phyloP scores from a whole-genome alignment of 2,113 vertebrate species.

The Lasiurus cinereus region DNA sequence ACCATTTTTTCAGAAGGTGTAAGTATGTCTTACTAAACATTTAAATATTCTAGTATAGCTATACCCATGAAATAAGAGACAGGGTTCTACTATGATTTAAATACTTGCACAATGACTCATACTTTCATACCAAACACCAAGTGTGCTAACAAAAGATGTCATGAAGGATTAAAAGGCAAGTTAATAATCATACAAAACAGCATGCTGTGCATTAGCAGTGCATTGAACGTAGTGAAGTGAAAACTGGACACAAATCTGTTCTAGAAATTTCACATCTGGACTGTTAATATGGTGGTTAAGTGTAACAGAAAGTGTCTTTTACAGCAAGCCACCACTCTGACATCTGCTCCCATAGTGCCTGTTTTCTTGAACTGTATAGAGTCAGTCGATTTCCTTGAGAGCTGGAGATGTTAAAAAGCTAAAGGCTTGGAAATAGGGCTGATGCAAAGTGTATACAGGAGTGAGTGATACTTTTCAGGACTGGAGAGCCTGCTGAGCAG shows the following conservation, averaged over 20 bases:
- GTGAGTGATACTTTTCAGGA: slow-evolving; percentile 80
- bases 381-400: slow-evolving; percentile 82
- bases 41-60: not conserved
- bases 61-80: not conserved
- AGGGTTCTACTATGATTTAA: slow-evolving; percentile 21
- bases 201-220: not conserved
- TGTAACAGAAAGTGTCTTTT: slow-evolving; percentile 9
- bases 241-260: not conserved
- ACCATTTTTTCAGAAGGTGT: not conserved
- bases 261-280: not conserved
- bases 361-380: slow-evolving; percentile 51
- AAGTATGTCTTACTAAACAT: not conserved
- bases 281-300: not conserved
- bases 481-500: slow-evolving; percentile 83
- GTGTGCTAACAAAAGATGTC: slow-evolving; percentile 1
- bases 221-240: slow-evolving; percentile 37
- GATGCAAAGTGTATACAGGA: slow-evolving; percentile 90
- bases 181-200: slow-evolving; percentile 55
- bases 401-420: slow-evolving; percentile 74
- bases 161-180: slow-evolving; percentile 44
- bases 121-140: slow-evolving; percentile 49
- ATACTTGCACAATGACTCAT: not conserved
- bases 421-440: slow-evolving; percentile 84
- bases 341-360: slow-evolving; percentile 34
- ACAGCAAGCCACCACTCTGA: not conserved